Percentiles rank a stretch among this genome's conserved stretches.
Conservation (phyloP, 1,140 invertebrate genomes). For the Choristoneura fumiferana region DNA sequence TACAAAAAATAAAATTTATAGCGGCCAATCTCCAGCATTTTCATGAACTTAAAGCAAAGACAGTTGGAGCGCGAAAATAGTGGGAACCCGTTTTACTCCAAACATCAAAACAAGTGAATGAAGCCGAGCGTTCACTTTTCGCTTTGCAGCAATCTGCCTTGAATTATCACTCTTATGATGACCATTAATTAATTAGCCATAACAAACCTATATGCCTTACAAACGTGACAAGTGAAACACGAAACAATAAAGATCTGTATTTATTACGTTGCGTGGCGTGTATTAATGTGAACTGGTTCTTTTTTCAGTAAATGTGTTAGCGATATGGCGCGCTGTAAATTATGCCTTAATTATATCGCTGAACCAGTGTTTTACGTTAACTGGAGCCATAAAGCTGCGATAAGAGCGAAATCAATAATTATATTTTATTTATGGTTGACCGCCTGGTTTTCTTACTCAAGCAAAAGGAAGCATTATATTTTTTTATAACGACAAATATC, state of each 20-base stretch:
- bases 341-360: slow-evolving; percentile 61
- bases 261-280: slow-evolving; percentile 52
- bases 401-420: slow-evolving; percentile 47
- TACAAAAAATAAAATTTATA: too few relatives aligned
- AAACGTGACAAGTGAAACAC: slow-evolving; percentile 21
- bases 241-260: slow-evolving; percentile 58
- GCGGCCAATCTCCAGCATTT: too few relatives aligned
- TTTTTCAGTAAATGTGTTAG: slow-evolving; percentile 62
- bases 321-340: slow-evolving; percentile 58
- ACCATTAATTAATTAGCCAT: slow-evolving; percentile 1
- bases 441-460: background rate
- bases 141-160: background rate
- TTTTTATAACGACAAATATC: too few relatives aligned
- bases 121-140: background rate
- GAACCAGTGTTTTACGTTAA: slow-evolving; percentile 52
- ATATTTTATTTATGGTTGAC: background rate
- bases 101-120: background rate
- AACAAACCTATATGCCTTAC: slow-evolving; percentile 16
- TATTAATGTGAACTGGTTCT: slow-evolving; percentile 52
- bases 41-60: too few relatives aligned
- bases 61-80: too few relatives aligned
- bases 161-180: background rate
- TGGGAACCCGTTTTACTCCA: too few relatives aligned
- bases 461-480: too few relatives aligned
- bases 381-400: slow-evolving; percentile 37